Evolutionary conservation across 2,888 invertebrate species (phyloP), one percentile per base, ranked within the genome.

Genomic region (Sarcophaga subvicina): DNA sequence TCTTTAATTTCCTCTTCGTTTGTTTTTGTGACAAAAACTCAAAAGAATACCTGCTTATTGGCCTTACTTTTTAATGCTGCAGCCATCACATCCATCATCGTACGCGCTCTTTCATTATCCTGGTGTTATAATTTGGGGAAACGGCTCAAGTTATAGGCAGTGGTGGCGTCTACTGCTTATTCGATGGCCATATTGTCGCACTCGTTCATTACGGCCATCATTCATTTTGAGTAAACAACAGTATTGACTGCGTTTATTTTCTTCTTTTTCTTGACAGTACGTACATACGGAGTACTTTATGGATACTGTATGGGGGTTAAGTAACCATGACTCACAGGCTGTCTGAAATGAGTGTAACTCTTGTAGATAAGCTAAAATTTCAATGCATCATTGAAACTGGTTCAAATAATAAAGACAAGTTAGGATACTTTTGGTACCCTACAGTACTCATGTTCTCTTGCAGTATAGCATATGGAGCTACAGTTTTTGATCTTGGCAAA

Each of bases 51-150:
- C 22, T 75, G 60, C 27, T 14, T 69, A 69, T 37, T 71, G 69
- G 83, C 47, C 75, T 54, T 67, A 20, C 27, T 66, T 47, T 80
- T 72, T 10, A 37, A 37, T 27, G 62, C 20, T 1, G 0, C 54
- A 54, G 17, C 59, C 84, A 84, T 84, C 79, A 45, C 87, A 87
- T 87, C 79, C 87, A 84, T 87, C 87, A 84, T 81, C n/a, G n/a
- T 14, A 14, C 49, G 70, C 47, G 77, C 63, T 70, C 83, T 80
- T 85, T 83, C 84, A 84, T 84, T 87, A 87, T 87, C 75, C 79
- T 78, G 59, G 70, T 76, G 80, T 76, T 71, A 70, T 62, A 47
- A 70, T 80, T 80, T 70, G 14, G 64, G 64, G 73, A 60, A 11
- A 60, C 22, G 54, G 17, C 54, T 62, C 66, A 37, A 20, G 62